Conservation (phyloP, 2,888 invertebrate genomes). For the Plebejus argus region DNA sequence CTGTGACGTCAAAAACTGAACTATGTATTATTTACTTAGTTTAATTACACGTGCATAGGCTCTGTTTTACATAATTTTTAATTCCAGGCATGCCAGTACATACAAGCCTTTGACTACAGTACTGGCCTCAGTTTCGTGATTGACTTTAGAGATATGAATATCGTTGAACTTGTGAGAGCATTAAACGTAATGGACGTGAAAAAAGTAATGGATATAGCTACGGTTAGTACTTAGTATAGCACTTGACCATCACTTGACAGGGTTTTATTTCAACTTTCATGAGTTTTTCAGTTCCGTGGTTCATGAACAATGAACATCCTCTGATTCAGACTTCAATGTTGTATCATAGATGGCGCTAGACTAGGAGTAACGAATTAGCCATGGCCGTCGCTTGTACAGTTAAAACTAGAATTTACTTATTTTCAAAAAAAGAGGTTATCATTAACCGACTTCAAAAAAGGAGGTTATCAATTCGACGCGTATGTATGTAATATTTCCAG, state of each 20-base stretch:
- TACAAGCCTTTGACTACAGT: conserved; percentile 28
- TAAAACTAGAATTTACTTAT: too few relatives aligned
- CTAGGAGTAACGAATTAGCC: too few relatives aligned
- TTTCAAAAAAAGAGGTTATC: too few relatives aligned
- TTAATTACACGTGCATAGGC: background rate
- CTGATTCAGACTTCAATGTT: too few relatives aligned
- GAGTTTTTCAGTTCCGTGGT: too few relatives aligned
- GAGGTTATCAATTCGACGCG: too few relatives aligned
- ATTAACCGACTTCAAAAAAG: too few relatives aligned
- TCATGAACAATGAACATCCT: too few relatives aligned
- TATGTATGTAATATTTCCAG: too few relatives aligned
- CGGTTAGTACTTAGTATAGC: conserved; percentile 4
- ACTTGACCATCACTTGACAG: background rate
- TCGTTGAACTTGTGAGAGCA: background rate
- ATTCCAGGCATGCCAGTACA: conserved; percentile 18
- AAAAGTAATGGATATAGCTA: conserved; percentile 11
- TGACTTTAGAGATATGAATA: conserved; percentile 6
- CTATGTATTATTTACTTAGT: too few relatives aligned
- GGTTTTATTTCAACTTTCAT: background rate
- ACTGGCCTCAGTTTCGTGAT: background rate
- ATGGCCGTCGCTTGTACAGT: too few relatives aligned
- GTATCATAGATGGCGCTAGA: too few relatives aligned
- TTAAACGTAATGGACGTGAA: background rate
- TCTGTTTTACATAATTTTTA: background rate
- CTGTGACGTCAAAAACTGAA: background rate